Evolutionary conservation across 2,113 vertebrate species (phyloP), one percentile per base, ranked within the genome.

Genomic region (Solea solea): DNA sequence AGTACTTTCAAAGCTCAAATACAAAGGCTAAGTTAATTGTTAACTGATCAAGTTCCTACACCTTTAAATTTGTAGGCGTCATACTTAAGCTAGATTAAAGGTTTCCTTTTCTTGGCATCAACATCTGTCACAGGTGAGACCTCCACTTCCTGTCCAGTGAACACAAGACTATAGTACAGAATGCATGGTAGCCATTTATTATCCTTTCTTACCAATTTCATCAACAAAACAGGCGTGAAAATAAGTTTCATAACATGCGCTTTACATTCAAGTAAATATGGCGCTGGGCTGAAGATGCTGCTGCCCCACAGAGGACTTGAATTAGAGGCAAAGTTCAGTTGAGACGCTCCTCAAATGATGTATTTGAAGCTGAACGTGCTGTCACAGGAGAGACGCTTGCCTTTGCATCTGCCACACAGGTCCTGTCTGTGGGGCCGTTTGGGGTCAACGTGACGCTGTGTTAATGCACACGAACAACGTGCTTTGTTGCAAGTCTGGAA

Each of bases 331-430:
- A 8, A 59, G 75, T 81, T 72, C 51, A 45, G 59, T 9, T 2
- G 8, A 61, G 51, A 40, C 0, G 40, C 11, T 41, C 28, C 48
- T 92, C 91, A 99, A 80, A 99, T 97, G 49, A 99, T 98, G 69
- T 99, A 99, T 59, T 99, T 99, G 94, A 99, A 99, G 78, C 98
- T 99, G 93, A 99, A 99, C 0, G 96, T 98, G 92, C 96, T 98
- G 52, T 99, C 97, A 6, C 98, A 99, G 70, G 98, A 98, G 11
- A 99, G 95, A 7, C 96, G 93, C 56, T 98, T 98, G 89, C 96
- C 97, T 88, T 96, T 98, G 95, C 98, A 99, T 48, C 98, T 90
- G 74, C 98, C 98, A 0, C 97, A 99, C 81, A 99, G 82, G 66
- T 99, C 98, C 88, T 99, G 98, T 46, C 98, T 94, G 82, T 99